Conservation (phyloP, 2,888 invertebrate species). For the Cerceris rybyensis region DNA sequence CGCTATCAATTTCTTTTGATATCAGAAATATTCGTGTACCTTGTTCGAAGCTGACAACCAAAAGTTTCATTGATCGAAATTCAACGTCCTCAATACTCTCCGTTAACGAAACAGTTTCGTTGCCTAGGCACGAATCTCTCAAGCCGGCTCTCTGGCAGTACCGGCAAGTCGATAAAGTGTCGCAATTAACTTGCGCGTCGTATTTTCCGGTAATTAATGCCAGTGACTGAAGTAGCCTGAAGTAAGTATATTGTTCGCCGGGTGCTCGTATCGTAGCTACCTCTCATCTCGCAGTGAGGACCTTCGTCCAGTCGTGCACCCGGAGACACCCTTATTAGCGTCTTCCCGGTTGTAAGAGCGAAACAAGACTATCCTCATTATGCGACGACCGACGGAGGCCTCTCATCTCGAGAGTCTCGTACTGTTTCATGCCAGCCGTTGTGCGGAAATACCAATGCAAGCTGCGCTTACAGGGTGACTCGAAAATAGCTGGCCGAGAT, state of each 20-base stretch:
- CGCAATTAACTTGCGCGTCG: conserved; percentile 18
- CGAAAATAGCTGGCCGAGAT: neutral
- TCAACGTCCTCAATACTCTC: neutral
- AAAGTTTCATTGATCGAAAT: too few species aligned
- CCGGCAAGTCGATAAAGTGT: conserved; percentile 9
- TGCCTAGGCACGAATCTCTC: neutral
- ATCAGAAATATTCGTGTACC: too few species aligned
- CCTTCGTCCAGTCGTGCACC: conserved; percentile 52
- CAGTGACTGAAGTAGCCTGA: conserved; percentile 5
- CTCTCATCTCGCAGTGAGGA: conserved; percentile 23
- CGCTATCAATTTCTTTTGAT: too few species aligned
- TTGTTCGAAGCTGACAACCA: too few species aligned
- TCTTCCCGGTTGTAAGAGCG: conserved; percentile 51
- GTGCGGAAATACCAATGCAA: conserved; percentile 51
- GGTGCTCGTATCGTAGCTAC: conserved; percentile 28
- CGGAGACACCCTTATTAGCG: conserved; percentile 59
- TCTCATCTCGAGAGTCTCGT: conserved; percentile 67
- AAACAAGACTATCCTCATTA: conserved; percentile 70
- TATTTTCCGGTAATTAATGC: conserved; percentile 43
- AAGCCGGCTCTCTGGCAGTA: neutral
- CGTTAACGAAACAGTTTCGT: neutral
- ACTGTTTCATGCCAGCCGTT: conserved; percentile 64
- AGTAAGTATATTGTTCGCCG: conserved; percentile 36
- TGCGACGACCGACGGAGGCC: conserved; percentile 59
- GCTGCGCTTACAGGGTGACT: neutral